Percentiles rank a stretch among this genome's conserved stretches.
phyloP scores from a whole-genome alignment of 2,888 invertebrate genomes.

The Nemoura dubitans region DNA sequence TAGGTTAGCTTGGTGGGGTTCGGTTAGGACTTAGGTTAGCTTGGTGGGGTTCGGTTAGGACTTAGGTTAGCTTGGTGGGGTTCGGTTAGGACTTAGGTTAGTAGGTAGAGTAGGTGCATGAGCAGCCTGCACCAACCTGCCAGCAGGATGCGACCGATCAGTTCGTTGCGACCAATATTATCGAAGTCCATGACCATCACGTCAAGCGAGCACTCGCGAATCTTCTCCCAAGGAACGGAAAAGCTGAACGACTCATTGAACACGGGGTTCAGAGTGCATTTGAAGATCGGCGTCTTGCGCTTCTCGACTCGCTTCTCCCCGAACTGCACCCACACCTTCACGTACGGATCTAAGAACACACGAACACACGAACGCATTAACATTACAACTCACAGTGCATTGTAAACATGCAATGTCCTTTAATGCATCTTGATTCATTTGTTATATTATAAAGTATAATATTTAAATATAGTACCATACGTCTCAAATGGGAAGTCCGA shows the following conservation, averaged over 20 bases:
- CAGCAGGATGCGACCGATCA: conserved; percentile 90
- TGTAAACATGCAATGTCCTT: no score
- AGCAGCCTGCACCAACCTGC: conserved; percentile 81
- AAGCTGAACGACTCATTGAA: conserved; percentile 97
- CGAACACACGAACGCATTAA: neutral
- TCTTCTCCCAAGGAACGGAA: conserved; percentile 97
- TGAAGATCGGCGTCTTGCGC: conserved; percentile 93
- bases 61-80: no score
- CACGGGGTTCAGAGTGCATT: conserved; percentile 92
- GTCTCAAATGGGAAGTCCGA: no score
- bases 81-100: no score
- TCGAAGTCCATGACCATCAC: conserved; percentile 98
- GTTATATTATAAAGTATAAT: no score
- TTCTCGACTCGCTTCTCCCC: conserved; percentile 95
- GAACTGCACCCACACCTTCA: conserved; percentile 97
- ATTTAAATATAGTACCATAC: no score
- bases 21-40: no score
- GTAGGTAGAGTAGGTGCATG: no score
- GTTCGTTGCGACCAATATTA: conserved; percentile 92
- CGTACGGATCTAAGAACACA: conserved; percentile 87
- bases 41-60: no score
- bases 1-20: no score
- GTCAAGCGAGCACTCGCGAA: conserved; percentile 91
- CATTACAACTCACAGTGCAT: no score
- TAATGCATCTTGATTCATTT: no score